A percentile compares a stretch with the other conserved stretches of the same genome.
These are phyloP conservation scores for Dryocosmus kuriphilus DNA, from an alignment of 2,888 invertebrate species.

Conservation along the genomic window DNA sequence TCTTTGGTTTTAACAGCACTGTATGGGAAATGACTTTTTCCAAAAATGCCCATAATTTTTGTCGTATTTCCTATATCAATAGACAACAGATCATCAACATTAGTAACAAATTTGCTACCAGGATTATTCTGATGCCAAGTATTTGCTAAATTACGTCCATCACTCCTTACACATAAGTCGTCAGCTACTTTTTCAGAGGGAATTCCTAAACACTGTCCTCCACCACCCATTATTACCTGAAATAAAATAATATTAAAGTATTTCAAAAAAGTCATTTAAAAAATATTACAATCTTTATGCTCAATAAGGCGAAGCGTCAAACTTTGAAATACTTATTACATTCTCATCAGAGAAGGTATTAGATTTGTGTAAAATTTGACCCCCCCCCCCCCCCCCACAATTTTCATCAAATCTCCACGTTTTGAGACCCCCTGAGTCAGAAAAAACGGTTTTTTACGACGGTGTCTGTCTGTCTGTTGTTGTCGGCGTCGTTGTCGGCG, in stretches of 20 bases:
- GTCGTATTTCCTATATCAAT: constrained; percentile 76
- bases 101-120: constrained; percentile 75
- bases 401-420: too few relatives aligned
- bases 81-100: constrained; percentile 74
- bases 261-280: background rate
- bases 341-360: too few relatives aligned
- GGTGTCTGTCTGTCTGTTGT: too few relatives aligned
- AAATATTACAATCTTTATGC: too few relatives aligned
- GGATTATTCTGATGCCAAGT: constrained; percentile 79
- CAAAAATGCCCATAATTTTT: constrained; percentile 80
- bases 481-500: too few relatives aligned
- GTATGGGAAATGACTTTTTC: constrained; percentile 81
- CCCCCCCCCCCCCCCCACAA: too few relatives aligned
- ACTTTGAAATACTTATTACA: too few relatives aligned
- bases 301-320: too few relatives aligned
- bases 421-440: too few relatives aligned
- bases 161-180: constrained; percentile 77
- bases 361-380: too few relatives aligned
- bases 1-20: constrained; percentile 77
- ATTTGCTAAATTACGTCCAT: constrained; percentile 80
- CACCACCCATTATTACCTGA: constrained; percentile 83
- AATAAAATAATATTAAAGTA: background rate
- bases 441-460: too few relatives aligned
- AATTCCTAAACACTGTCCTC: constrained; percentile 78
- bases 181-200: constrained; percentile 67